Evolutionary conservation across 2,888 invertebrate species (phyloP).

Genomic region (Fragum whitleyi): DNA sequence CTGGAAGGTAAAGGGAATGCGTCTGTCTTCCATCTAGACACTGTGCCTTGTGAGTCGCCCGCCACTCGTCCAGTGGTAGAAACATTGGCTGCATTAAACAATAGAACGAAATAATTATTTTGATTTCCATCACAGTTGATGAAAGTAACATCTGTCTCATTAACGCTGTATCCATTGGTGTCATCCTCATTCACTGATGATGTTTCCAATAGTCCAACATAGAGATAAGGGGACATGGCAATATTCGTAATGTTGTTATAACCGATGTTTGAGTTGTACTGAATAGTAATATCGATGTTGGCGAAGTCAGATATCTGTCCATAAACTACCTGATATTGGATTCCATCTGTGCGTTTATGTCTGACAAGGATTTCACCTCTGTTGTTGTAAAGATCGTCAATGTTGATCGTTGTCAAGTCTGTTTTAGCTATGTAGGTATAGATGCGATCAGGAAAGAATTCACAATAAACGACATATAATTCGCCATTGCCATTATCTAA

Average conservation of each 20-base stretch:
- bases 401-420: neutral
- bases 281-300: neutral
- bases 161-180: neutral
- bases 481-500: neutral
- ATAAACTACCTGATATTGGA: neutral
- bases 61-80: neutral
- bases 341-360: neutral
- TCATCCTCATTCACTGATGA: neutral
- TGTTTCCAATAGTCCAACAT: neutral
- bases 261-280: neutral
- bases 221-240: neutral
- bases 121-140: conserved; percentile 1
- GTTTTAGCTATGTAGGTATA: neutral
- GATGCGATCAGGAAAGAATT: neutral
- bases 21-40: neutral
- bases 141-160: neutral
- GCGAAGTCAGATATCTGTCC: neutral
- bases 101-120: neutral
- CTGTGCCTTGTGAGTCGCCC: neutral
- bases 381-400: conserved; percentile 10
- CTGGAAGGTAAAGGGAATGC: neutral
- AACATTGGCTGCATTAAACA: neutral
- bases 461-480: neutral
- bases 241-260: neutral
- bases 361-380: neutral